phyloP scores from a whole-genome alignment of 2,113 vertebrate genomes.

The Edolisoma coerulescens region DNA sequence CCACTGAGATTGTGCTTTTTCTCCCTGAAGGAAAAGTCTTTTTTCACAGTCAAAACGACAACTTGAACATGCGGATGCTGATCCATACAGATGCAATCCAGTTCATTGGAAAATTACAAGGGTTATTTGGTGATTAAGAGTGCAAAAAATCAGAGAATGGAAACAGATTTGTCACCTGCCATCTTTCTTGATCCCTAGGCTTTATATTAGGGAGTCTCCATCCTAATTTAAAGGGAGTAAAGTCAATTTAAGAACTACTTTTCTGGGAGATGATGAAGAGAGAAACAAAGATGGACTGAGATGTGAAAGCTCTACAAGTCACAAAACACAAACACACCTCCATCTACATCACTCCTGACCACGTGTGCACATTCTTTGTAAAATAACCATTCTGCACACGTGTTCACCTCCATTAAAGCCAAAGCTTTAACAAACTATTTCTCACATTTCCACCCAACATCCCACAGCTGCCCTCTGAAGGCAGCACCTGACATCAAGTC shows the following conservation, averaged over 20 bases:
- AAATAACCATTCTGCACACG: neutral
- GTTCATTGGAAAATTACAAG: neutral
- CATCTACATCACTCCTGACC: too few relatives aligned
- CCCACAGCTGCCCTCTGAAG: neutral
- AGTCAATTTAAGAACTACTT: neutral
- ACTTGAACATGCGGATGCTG: neutral
- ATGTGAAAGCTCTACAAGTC: neutral
- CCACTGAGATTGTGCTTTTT: neutral
- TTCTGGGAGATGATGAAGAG: neutral
- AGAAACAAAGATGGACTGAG: neutral
- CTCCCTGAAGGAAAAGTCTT: neutral
- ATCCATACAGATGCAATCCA: neutral
- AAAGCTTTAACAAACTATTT: neutral
- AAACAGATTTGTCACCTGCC: neutral
- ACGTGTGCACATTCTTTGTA: accelerated
- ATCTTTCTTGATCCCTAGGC: neutral
- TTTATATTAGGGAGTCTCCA: neutral
- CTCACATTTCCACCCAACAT: neutral
- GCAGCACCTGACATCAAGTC: neutral
- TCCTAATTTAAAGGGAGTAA: neutral
- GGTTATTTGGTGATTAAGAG: neutral
- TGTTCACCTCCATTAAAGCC: neutral
- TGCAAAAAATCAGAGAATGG: neutral
- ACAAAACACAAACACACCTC: neutral
- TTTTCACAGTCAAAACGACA: accelerated